Conservation (phyloP, 23 tunicate genomes). For the Trididemnum clinides region DNA sequence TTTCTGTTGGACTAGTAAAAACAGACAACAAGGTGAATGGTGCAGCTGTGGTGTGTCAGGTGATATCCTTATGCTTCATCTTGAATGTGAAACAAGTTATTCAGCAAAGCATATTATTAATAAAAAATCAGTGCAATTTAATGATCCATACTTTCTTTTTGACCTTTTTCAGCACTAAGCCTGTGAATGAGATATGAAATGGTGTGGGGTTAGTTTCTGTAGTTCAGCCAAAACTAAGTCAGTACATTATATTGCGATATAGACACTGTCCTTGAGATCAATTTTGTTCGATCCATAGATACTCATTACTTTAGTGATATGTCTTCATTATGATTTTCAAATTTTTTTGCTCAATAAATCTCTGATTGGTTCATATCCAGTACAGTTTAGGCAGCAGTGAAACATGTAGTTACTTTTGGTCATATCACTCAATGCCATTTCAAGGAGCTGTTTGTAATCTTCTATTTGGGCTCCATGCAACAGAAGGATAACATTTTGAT, state of each 20-base stretch:
- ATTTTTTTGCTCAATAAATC: neutral
- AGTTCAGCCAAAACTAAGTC: neutral
- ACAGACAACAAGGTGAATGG: neutral
- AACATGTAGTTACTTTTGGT: neutral
- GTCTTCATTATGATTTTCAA: conserved; percentile 10
- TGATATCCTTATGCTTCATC: conserved; percentile 21
- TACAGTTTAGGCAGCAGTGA: conserved; percentile 5
- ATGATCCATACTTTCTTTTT: conserved; percentile 6
- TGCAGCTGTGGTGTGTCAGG: neutral
- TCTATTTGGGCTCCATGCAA: neutral
- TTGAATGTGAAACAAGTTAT: conserved; percentile 17
- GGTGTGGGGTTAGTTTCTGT: neutral
- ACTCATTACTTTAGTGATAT: conserved; percentile 8
- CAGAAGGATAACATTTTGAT: conserved; percentile 23
- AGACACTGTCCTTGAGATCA: neutral
- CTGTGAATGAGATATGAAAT: neutral
- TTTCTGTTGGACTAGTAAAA: neutral
- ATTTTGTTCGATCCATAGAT: conserved; percentile 16
- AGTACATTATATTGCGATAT: neutral
- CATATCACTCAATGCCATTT: neutral
- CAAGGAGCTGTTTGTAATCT: neutral
- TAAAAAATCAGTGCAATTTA: neutral
- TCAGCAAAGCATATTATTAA: conserved; percentile 16
- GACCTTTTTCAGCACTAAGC: neutral
- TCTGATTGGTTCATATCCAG: neutral